Percentiles rank a stretch among this genome's conserved stretches.
phyloP scores from a whole-genome alignment of 1,140 invertebrate species.

The Octopus sinensis region DNA sequence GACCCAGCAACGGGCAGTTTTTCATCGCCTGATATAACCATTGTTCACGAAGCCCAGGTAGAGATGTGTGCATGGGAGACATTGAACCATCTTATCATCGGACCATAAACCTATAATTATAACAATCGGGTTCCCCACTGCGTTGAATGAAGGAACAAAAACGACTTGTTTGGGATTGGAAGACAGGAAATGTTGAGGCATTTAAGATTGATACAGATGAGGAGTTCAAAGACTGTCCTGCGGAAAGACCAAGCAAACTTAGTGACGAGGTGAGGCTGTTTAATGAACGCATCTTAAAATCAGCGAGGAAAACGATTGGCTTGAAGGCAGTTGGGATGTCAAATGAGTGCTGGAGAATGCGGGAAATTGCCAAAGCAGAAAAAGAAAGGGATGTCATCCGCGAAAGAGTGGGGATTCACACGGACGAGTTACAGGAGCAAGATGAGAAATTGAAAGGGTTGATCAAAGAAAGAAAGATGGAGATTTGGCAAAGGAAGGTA shows the following conservation, averaged over 20 bases:
- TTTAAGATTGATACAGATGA: neutral
- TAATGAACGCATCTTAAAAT: neutral
- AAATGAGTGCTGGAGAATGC: neutral
- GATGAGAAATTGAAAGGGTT: neutral
- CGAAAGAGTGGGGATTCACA: neutral
- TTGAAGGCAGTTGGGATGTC: neutral
- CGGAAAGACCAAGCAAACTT: neutral
- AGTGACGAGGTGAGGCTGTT: neutral
- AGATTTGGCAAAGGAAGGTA: neutral
- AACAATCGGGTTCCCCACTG: neutral
- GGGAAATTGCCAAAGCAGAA: neutral
- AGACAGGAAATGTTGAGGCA: neutral
- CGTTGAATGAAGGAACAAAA: neutral
- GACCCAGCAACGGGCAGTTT: neutral
- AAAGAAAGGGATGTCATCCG: neutral
- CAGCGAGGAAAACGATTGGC: neutral
- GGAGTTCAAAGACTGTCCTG: neutral
- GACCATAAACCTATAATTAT: neutral
- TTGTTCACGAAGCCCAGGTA: neutral
- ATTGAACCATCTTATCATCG: neutral
- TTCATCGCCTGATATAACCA: neutral
- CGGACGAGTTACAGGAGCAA: neutral
- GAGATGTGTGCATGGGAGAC: neutral
- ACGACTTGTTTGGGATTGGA: neutral
- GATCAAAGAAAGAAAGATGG: neutral